Evolutionary conservation across 2,888 invertebrate species (phyloP), one percentile per base, ranked within the genome.

Genomic region (Diloba caeruleocephala): DNA sequence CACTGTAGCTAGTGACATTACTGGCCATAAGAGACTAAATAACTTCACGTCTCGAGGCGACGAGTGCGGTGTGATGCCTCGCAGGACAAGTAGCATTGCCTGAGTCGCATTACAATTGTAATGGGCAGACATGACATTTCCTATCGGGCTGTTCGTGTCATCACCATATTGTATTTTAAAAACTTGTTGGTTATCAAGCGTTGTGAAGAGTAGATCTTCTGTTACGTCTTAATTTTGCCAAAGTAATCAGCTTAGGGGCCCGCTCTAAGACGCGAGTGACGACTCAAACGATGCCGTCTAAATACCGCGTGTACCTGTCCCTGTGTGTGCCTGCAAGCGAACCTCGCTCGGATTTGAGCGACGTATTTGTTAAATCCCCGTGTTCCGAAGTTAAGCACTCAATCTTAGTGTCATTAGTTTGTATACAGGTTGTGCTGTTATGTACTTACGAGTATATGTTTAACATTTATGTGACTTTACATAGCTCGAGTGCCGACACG

Each of bases 211-310:
- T 21, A 4, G 6, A 3, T n/a, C n/a, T n/a, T n/a, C n/a, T n/a
- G n/a, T n/a, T n/a, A n/a, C n/a, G n/a, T n/a, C n/a, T 17, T 31
- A 13, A 17, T 7, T 1, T 19, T 8, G 32, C 3, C 23, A 6
- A 3, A 8, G 32, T 41, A 32, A 49, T 44, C 29, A 44, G 32
- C 36, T 37, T 25, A 28, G 3, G n/a, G 21, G n/a, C 1, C 14
- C 34, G 41, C 39, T 26, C 19, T 26, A 14, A 34, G 12, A 31
- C 13, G 36, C 36, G 13, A 23, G 41, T 3, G 17, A 13, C 26
- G 8, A 8, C 9, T 14, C 13, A 23, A 23, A 17, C 33, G 21
- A 21, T 21, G 12, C 28, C 9, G 36, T 34, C 10, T 56, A 41
- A 50, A 33, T 12, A 37, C 19, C 31, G 2, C 9, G 6, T 28